These are phyloP conservation scores for Gambusia holbrooki DNA, from an alignment of 2,113 vertebrate species.

Conservation along the genomic window DNA sequence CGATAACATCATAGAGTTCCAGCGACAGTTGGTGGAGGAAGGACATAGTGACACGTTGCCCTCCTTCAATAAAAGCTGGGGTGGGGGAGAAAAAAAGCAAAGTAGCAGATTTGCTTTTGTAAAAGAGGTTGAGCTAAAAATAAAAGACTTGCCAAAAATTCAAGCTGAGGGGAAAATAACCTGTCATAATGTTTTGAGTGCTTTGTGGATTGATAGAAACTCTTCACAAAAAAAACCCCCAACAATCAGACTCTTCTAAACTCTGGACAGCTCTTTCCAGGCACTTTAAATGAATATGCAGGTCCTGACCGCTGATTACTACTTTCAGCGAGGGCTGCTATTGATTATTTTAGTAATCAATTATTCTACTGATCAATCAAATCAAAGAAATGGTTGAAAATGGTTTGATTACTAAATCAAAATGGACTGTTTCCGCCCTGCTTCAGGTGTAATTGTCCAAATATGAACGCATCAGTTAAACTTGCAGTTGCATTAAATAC, in stretches of 20 bases:
- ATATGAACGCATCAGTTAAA: too few species aligned
- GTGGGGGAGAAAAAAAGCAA: background rate
- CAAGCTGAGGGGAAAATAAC: background rate
- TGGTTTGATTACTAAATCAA: too few species aligned
- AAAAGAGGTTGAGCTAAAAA: background rate
- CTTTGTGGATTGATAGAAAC: background rate
- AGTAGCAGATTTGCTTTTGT: background rate
- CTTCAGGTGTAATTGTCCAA: too few species aligned
- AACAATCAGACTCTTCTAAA: background rate
- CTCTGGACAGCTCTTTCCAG: background rate
- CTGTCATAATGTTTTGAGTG: background rate
- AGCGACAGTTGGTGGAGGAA: conserved; percentile 63
- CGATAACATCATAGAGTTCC: conserved; percentile 77
- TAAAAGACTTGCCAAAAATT: background rate
- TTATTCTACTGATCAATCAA: too few species aligned
- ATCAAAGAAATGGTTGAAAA: too few species aligned
- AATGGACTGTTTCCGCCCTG: too few species aligned
- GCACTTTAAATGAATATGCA: background rate
- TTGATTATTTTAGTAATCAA: too few species aligned
- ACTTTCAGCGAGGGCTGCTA: background rate
- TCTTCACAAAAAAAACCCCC: background rate
- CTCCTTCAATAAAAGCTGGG: conserved; percentile 72
- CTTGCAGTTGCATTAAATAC: background rate
- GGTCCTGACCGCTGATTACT: background rate
- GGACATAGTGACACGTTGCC: conserved; percentile 69